Evolutionary conservation across 2,797 vertebrate genomes (phyloP).

Genomic region (Notoglanidium macrostoma): DNA sequence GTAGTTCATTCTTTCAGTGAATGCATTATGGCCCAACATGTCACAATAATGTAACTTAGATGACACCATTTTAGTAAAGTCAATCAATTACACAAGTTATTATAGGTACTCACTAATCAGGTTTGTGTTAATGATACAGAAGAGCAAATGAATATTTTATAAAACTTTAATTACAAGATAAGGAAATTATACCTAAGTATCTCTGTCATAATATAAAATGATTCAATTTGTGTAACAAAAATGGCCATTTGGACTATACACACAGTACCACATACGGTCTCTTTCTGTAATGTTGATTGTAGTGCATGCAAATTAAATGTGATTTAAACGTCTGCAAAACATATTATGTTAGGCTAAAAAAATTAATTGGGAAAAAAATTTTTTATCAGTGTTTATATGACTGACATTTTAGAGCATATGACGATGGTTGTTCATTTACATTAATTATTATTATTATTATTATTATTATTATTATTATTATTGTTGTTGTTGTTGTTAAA

Average conservation of each 20-base stretch:
- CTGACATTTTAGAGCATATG: background rate
- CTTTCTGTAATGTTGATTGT: background rate
- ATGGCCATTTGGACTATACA: background rate
- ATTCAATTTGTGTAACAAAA: background rate
- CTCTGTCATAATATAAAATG: background rate
- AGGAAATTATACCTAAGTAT: background rate
- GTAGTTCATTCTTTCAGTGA: background rate
- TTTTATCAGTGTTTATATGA: background rate
- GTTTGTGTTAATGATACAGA: background rate
- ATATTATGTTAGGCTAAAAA: background rate
- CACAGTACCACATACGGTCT: background rate
- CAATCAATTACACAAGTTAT: background rate
- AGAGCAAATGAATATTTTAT: background rate
- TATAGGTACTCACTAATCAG: background rate
- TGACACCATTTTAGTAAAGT: background rate
- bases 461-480: too few relatives aligned
- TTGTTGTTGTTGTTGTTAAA: background rate
- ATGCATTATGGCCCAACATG: background rate
- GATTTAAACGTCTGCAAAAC: background rate
- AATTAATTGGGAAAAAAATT: background rate
- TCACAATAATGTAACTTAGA: background rate
- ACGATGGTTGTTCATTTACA: background rate
- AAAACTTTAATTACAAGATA: background rate
- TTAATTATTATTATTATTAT: background rate
- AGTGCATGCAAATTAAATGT: background rate